Percentiles rank a stretch among this genome's conserved stretches.
These are phyloP conservation scores for Hylaeus volcanicus DNA, from an alignment of 1,140 invertebrate genomes.

Conservation along the genomic window DNA sequence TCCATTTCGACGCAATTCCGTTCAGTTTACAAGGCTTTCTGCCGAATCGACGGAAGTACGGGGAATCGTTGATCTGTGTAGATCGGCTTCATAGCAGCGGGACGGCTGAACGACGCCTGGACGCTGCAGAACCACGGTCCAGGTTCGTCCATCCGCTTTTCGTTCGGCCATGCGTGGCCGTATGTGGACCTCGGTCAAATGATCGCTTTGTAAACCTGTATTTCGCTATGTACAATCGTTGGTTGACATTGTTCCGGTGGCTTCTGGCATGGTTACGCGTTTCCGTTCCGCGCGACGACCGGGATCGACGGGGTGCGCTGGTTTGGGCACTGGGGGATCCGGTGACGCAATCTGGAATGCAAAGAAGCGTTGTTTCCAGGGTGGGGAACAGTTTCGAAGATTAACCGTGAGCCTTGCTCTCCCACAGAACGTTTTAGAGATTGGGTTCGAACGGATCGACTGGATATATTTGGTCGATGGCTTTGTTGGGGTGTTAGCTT, in stretches of 20 bases:
- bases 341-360: neutral
- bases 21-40: constrained; percentile 15
- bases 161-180: constrained; percentile 60
- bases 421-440: no score
- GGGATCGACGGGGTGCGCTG: constrained; percentile 38
- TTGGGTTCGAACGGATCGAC: no score
- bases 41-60: constrained; percentile 11
- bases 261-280: constrained; percentile 54
- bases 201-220: constrained; percentile 68
- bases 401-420: neutral
- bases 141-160: constrained; percentile 48
- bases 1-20: constrained; percentile 4
- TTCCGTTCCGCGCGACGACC: constrained; percentile 40
- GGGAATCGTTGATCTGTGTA: constrained; percentile 14
- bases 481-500: no score
- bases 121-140: constrained; percentile 2
- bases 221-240: constrained; percentile 51
- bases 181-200: constrained; percentile 63
- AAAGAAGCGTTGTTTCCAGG: neutral
- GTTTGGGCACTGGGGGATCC: neutral
- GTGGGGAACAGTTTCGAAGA: neutral
- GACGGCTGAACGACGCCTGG: constrained; percentile 9
- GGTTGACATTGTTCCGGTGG: constrained; percentile 61
- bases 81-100: constrained; percentile 5
- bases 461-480: no score